Conservation (phyloP, 2,797 vertebrate species). For the Selene dorsalis region DNA sequence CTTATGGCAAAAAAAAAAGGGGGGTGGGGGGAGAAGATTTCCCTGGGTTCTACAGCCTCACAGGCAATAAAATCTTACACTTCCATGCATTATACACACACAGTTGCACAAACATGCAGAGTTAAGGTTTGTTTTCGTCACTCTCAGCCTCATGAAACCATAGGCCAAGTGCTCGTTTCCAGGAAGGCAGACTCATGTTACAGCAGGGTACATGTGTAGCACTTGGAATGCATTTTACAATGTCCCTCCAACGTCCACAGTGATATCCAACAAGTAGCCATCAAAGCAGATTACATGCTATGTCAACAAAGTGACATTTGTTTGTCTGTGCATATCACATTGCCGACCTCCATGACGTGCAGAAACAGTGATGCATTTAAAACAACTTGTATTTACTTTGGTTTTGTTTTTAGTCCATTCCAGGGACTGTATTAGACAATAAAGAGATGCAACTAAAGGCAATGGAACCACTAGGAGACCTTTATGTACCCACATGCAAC, state of each 20-base stretch:
- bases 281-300: conserved; percentile 55
- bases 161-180: conserved; percentile 41
- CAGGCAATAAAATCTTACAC: conserved; percentile 15
- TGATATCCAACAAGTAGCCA: conserved; percentile 55
- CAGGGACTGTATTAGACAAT: conserved; percentile 8
- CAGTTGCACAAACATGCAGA: conserved; percentile 12
- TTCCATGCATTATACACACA: not conserved
- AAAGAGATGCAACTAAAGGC: conserved; percentile 11
- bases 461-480: conserved; percentile 8
- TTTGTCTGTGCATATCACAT: conserved; percentile 35
- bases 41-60: conserved; percentile 30
- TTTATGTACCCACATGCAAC: not conserved
- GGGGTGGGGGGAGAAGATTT: conserved; percentile 42
- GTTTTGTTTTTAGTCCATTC: conserved; percentile 25
- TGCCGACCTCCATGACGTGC: conserved; percentile 25
- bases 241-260: conserved; percentile 25
- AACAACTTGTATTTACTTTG: conserved; percentile 18
- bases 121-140: conserved; percentile 39
- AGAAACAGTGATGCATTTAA: conserved; percentile 15
- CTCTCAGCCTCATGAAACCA: conserved; percentile 46
- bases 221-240: conserved; percentile 45
- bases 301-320: conserved; percentile 52
- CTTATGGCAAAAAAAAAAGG: conserved; percentile 41
- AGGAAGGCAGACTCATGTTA: conserved; percentile 51
- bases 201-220: conserved; percentile 33